Conservation (phyloP, 2,888 invertebrate genomes). For the Drosophila barbarae region DNA sequence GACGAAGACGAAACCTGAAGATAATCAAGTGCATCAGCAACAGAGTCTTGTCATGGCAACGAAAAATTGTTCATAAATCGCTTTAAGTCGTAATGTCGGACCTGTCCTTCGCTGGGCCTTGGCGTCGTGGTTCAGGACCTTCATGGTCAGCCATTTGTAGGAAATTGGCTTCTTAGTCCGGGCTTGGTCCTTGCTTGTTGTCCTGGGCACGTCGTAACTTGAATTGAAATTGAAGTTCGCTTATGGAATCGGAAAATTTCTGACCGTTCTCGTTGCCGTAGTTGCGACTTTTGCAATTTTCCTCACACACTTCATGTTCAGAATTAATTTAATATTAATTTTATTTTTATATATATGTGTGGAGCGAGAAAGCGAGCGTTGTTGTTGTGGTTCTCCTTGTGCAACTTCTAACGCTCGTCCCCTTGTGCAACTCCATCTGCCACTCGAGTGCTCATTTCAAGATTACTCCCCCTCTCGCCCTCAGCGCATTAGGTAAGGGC, state of each 20-base stretch:
- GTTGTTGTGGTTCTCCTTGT: conserved; percentile 34
- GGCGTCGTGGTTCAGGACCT: conserved; percentile 27
- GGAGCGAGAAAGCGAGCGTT: conserved; percentile 26
- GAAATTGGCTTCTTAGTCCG: conserved; percentile 63
- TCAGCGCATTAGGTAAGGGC: conserved; percentile 46
- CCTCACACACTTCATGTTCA: conserved; percentile 73
- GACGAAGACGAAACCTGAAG: conserved; percentile 15
- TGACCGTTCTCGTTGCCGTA: conserved; percentile 11
- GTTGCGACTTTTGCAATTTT: conserved; percentile 70
- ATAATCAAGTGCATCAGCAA: conserved; percentile 64
- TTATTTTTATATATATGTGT: conserved; percentile 63
- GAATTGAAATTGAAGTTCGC: conserved; percentile 75
- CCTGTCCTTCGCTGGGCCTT: conserved; percentile 5
- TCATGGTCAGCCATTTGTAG: conserved; percentile 64
- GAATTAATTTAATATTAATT: conserved; percentile 76
- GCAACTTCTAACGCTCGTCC: conserved; percentile 31
- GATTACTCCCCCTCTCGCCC: conserved; percentile 56
- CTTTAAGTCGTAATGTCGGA: conserved; percentile 50
- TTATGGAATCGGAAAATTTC: conserved; percentile 68
- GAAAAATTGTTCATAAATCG: conserved; percentile 65
- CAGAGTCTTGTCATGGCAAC: conserved; percentile 56
- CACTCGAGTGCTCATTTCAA: conserved; percentile 66
- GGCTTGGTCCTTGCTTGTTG: conserved; percentile 37
- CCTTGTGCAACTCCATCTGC: conserved; percentile 42
- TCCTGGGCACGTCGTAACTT: conserved; percentile 64